Conservation (phyloP, 2,113 vertebrate species). For the Mormoops blainvillei region DNA sequence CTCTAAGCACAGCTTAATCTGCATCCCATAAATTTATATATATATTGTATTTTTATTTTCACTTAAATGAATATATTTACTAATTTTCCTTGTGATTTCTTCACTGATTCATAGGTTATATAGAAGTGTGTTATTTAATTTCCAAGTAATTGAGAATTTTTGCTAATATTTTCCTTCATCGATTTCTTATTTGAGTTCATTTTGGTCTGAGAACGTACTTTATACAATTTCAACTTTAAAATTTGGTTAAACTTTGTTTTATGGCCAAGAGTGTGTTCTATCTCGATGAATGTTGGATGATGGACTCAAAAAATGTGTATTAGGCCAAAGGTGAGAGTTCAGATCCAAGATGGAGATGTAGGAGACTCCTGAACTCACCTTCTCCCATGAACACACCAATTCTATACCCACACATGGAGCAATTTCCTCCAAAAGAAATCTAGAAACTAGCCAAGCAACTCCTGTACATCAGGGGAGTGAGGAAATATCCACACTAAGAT, state of each 20-base stretch:
- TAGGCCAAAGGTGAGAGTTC: neutral
- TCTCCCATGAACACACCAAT: neutral
- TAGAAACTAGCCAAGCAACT: neutral
- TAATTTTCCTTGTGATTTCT: neutral
- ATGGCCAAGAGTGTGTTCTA: neutral
- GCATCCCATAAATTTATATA: neutral
- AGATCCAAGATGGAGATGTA: neutral
- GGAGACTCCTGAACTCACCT: neutral
- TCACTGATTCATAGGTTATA: neutral
- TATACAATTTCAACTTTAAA: neutral
- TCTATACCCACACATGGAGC: neutral
- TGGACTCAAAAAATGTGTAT: neutral
- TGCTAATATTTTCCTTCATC: neutral
- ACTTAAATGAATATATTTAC: neutral
- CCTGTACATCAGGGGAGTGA: neutral
- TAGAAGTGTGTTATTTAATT: neutral
- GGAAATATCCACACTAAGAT: neutral
- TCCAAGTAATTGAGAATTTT: neutral
- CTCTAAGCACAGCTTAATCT: neutral
- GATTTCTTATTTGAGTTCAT: neutral
- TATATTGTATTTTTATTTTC: neutral
- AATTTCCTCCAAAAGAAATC: neutral
- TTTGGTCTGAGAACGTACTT: neutral
- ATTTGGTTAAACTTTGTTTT: neutral
- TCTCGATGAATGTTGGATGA: neutral